Conservation (phyloP, 2,888 invertebrate genomes). For the Protodeltote pygarga region DNA sequence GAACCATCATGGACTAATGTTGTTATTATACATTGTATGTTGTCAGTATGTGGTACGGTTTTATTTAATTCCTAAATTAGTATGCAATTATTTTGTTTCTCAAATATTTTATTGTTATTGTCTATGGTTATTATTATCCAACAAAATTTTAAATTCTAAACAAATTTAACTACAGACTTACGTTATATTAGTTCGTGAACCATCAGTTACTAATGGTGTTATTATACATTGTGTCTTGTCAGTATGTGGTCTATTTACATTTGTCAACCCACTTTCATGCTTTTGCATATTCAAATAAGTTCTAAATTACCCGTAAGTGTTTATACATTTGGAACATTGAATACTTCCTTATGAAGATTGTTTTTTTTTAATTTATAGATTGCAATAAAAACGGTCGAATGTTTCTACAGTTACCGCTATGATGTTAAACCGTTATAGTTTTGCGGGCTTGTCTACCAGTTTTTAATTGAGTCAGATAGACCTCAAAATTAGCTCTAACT, state of each 20-base stretch:
- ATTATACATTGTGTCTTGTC: slow-evolving; percentile 45
- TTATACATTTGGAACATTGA: slow-evolving; percentile 1
- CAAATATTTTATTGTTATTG: too few species aligned
- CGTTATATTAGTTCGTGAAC: slow-evolving; percentile 12
- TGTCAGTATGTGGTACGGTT: too few species aligned
- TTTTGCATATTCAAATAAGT: slow-evolving; percentile 23
- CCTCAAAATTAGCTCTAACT: slow-evolving; percentile 44
- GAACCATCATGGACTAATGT: slow-evolving; percentile 21
- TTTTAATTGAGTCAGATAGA: slow-evolving; percentile 58
- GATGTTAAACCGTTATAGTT: slow-evolving; percentile 53
- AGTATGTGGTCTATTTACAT: slow-evolving; percentile 39
- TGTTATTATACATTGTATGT: too few species aligned
- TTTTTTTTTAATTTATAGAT: slow-evolving; percentile 40
- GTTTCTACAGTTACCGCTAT: slow-evolving; percentile 53
- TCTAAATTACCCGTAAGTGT: slow-evolving; percentile 3
- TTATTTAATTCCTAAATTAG: slow-evolving; percentile 20
- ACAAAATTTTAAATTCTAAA: slow-evolving; percentile 24
- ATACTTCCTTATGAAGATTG: slow-evolving; percentile 17
- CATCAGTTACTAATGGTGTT: slow-evolving; percentile 36
- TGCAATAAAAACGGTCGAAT: slow-evolving; percentile 45
- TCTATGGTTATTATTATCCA: too few species aligned
- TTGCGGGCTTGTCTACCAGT: slow-evolving; percentile 49
- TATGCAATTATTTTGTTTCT: slow-evolving; percentile 7
- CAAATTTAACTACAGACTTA: slow-evolving; percentile 1
- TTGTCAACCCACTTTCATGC: slow-evolving; percentile 33